Conservation (phyloP, 2,888 invertebrate genomes). For the Osmoderma eremita region DNA sequence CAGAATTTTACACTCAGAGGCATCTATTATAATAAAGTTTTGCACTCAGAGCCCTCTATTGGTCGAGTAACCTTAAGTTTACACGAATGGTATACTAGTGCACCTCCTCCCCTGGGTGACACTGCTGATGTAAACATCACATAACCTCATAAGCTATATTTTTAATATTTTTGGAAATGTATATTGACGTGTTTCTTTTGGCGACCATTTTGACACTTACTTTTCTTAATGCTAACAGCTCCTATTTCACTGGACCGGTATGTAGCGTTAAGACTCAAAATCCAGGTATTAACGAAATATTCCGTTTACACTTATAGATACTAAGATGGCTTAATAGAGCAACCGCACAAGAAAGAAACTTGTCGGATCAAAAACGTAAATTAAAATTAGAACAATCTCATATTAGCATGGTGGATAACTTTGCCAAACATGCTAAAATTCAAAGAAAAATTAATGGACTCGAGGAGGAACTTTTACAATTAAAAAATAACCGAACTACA, state of each 20-base stretch:
- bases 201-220: slow-evolving; percentile 65
- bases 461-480: slow-evolving; percentile 65
- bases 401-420: slow-evolving; percentile 69
- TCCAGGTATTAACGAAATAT: neutral
- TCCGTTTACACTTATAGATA: slow-evolving; percentile 59
- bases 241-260: slow-evolving; percentile 67
- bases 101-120: too few species aligned
- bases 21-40: too few species aligned
- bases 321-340: slow-evolving; percentile 65
- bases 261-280: slow-evolving; percentile 51
- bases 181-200: slow-evolving; percentile 57
- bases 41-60: too few species aligned
- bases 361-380: slow-evolving; percentile 62
- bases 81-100: too few species aligned
- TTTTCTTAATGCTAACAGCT: slow-evolving; percentile 64
- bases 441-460: slow-evolving; percentile 69
- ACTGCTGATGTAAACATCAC: neutral
- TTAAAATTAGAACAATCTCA: slow-evolving; percentile 65
- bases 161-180: slow-evolving; percentile 19
- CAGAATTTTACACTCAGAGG: too few species aligned
- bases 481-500: slow-evolving; percentile 49
- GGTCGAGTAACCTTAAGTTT: too few species aligned
- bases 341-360: slow-evolving; percentile 63
- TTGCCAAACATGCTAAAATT: slow-evolving; percentile 69
- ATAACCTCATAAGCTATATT: neutral